These are phyloP conservation scores for Sarcophaga peregrina DNA, from an alignment of 1,140 invertebrate species.

Conservation along the genomic window DNA sequence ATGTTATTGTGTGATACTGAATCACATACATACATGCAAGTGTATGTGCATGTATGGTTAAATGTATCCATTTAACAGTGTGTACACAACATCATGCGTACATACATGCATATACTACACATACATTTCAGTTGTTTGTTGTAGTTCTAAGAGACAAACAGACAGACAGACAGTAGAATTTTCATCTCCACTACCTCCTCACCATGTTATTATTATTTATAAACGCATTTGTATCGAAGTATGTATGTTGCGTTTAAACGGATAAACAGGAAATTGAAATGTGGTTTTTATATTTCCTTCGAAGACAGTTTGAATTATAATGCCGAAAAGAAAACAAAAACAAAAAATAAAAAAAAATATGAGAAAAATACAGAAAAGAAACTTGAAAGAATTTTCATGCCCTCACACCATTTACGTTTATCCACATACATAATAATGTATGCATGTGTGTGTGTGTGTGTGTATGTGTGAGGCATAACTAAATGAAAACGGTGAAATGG, in stretches of 20 bases:
- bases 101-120: background rate
- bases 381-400: background rate
- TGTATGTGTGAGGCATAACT: background rate
- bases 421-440: background rate
- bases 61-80: background rate
- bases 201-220: background rate
- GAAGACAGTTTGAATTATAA: slow-evolving; percentile 38
- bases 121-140: slow-evolving; percentile 12
- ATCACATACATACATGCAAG: background rate
- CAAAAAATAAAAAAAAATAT: background rate
- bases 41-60: background rate
- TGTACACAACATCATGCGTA: background rate
- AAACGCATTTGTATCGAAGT: background rate
- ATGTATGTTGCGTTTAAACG: slow-evolving; percentile 20
- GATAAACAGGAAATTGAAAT: slow-evolving; percentile 40
- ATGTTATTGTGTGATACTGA: slow-evolving; percentile 29
- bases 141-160: background rate
- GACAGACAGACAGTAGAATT: background rate
- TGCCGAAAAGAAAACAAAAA: no score
- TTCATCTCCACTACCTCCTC: background rate
- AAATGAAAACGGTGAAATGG: background rate
- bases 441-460: background rate
- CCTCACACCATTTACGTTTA: background rate
- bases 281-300: slow-evolving; percentile 34
- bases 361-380: no score